Evolutionary conservation across 2,888 invertebrate genomes (phyloP).

Genomic region (Cheilosia vulpina): DNA sequence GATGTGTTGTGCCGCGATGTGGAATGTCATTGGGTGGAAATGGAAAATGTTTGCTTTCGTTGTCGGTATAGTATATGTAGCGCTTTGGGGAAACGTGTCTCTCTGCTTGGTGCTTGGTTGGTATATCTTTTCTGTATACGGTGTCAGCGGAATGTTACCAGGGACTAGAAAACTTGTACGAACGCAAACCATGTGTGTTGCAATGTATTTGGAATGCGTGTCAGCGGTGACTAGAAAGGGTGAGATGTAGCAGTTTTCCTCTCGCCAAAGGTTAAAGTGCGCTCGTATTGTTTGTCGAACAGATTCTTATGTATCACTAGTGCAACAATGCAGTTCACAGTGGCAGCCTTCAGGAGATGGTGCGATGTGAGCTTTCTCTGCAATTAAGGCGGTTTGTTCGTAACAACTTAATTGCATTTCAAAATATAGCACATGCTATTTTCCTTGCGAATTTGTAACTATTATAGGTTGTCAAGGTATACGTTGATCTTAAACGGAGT

Average conservation of each 20-base stretch:
- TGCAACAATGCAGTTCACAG: constrained; percentile 49
- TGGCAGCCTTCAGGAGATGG: constrained; percentile 40
- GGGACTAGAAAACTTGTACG: constrained; percentile 63
- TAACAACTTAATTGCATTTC: constrained; percentile 46
- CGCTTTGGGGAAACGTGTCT: constrained; percentile 59
- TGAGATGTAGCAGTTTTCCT: constrained; percentile 45
- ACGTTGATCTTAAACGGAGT: neutral
- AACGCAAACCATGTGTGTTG: constrained; percentile 74
- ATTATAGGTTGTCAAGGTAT: neutral
- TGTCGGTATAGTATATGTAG: constrained; percentile 25
- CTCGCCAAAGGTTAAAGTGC: constrained; percentile 68
- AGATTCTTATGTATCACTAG: constrained; percentile 35
- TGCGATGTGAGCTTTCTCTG: constrained; percentile 28
- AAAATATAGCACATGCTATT: neutral
- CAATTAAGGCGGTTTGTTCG: constrained; percentile 25
- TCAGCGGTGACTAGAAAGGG: constrained; percentile 70
- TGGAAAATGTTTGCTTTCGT: constrained; percentile 64
- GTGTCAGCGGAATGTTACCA: constrained; percentile 60
- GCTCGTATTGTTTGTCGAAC: constrained; percentile 65
- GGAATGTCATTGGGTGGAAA: constrained; percentile 68
- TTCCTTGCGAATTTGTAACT: neutral
- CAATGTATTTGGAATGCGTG: constrained; percentile 72
- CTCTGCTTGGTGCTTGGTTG: constrained; percentile 41
- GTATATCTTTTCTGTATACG: constrained; percentile 62
- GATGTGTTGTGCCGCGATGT: constrained; percentile 21